Evolutionary conservation across 1,140 invertebrate species (phyloP), one percentile per base, ranked within the genome.

Genomic region (Zaprionus davidi): DNA sequence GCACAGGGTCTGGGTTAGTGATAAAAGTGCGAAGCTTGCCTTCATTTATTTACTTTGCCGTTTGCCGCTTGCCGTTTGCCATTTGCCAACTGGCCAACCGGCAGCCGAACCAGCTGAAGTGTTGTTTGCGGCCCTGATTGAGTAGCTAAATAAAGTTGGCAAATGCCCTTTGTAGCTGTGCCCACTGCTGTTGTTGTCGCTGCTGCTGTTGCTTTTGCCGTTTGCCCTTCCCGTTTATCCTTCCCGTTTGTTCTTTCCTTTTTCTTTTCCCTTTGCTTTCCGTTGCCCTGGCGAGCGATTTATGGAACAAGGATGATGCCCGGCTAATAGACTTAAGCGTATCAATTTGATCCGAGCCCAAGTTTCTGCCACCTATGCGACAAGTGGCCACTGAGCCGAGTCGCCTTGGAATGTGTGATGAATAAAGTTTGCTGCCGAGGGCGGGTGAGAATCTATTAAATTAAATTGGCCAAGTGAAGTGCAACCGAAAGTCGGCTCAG

Each of bases 41-140:
- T 69, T 90, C 84, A 90, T 81, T 88, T 86, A 85, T 86, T 86
- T 86, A 76, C 71, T 86, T 82, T 81, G 76, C 67, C 81, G 62
- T n/a, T 64, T 66, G 62, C 56, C 63, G 11, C 53, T 55, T 63
- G 76, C 51, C 73, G 26, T 63, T 63, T 69, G 65, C 67, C 67
- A 59, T 62, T 62, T 78, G 80, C 81, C 80, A 78, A 69, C 68
- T 77, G 41, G 80, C 58, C 66, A 81, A 85, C 78, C 77, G 78
- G 69, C 69, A 81, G 79, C 69, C 68, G 68, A 46, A 17, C n/a
- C 82, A 81, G 71, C 71, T 85, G 71, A 71, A 85, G 82, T 85
- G 82, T 60, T 85, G 82, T 86, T 85, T 85, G 82, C 71, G 68
- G 69, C 82, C 67, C 82, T 85, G 82, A 85, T 85, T 85, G 82